Percentiles rank a stretch among this genome's conserved stretches.
These are phyloP conservation scores for Drosophila bifasciata DNA, from an alignment of 1,140 invertebrate species.

Conservation along the genomic window DNA sequence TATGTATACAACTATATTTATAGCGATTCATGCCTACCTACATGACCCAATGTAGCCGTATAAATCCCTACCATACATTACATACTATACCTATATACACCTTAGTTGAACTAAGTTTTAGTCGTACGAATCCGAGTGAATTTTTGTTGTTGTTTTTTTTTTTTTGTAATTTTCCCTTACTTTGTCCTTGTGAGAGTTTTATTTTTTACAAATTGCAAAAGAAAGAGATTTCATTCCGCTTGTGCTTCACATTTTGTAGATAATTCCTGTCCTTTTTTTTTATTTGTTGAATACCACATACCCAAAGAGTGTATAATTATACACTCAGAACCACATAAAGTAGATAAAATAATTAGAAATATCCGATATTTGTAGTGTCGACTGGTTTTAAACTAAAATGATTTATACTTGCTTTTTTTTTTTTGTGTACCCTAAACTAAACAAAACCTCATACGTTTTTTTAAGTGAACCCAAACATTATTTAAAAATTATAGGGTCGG, in stretches of 20 bases:
- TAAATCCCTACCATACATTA: constrained; percentile 9
- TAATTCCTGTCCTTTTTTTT: neutral
- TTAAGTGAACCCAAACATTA: too few relatives aligned
- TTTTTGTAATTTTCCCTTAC: constrained; percentile 4
- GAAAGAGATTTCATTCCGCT: neutral
- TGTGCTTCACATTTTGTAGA: neutral
- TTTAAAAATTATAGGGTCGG: too few relatives aligned
- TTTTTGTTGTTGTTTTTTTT: constrained; percentile 8
- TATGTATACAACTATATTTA: constrained; percentile 14
- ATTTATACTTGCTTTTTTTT: too few relatives aligned
- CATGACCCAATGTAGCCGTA: neutral
- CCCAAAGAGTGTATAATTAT: neutral
- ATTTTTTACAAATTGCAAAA: constrained; percentile 24
- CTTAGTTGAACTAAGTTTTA: constrained; percentile 69
- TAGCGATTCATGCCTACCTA: constrained; percentile 10
- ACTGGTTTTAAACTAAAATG: too few relatives aligned
- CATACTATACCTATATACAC: constrained; percentile 22
- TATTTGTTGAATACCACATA: too few relatives aligned
- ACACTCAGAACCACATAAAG: too few relatives aligned
- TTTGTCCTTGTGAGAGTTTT: neutral
- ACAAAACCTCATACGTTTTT: too few relatives aligned
- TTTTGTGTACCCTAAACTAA: too few relatives aligned
- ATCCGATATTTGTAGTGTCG: too few relatives aligned
- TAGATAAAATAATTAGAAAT: neutral
- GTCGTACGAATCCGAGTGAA: constrained; percentile 9